Percentiles rank a stretch among this genome's conserved stretches.
These are phyloP conservation scores for Melanotaenia parkinsoni DNA, from an alignment of 2,797 vertebrate species.

Conservation along the genomic window DNA sequence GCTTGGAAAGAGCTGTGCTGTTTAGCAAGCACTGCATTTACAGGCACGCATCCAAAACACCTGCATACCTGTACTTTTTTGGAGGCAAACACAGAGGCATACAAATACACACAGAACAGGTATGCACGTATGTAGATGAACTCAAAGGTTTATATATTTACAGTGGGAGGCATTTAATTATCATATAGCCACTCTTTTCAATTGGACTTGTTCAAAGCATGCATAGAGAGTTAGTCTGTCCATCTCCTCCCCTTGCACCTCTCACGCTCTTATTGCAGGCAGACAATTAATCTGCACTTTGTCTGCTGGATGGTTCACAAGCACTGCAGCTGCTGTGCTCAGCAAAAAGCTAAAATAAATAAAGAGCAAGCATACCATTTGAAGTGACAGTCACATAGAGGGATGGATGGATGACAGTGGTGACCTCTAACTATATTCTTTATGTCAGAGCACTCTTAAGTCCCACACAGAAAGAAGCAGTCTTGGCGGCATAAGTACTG, in stretches of 20 bases:
- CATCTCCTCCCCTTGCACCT: slow-evolving; percentile 42
- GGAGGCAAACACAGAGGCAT: not conserved
- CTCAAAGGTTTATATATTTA: slow-evolving; percentile 7
- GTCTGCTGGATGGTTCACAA: slow-evolving; percentile 58
- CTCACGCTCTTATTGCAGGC: slow-evolving; percentile 53
- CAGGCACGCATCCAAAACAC: slow-evolving; percentile 1
- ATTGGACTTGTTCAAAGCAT: slow-evolving; percentile 44
- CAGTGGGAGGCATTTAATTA: not conserved
- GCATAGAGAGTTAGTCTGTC: slow-evolving; percentile 34
- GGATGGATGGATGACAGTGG: slow-evolving; percentile 19
- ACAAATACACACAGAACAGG: slow-evolving; percentile 5
- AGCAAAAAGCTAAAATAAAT: slow-evolving; percentile 73
- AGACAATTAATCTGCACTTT: slow-evolving; percentile 76
- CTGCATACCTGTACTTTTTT: slow-evolving; percentile 27
- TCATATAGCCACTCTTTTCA: slow-evolving; percentile 16
- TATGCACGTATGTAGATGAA: slow-evolving; percentile 21
- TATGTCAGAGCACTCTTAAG: not conserved
- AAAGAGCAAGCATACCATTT: slow-evolving; percentile 40
- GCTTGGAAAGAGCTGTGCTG: not conserved
- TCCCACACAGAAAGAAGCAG: slow-evolving; percentile 3
- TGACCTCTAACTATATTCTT: slow-evolving; percentile 18
- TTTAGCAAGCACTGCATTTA: slow-evolving; percentile 13
- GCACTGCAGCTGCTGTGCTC: slow-evolving; percentile 67
- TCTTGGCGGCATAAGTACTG: not conserved
- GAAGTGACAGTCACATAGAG: slow-evolving; percentile 37